Evolutionary conservation across 1,140 invertebrate genomes (phyloP), one percentile per base, ranked within the genome.

Genomic region (Drosophila malerkotliana): DNA sequence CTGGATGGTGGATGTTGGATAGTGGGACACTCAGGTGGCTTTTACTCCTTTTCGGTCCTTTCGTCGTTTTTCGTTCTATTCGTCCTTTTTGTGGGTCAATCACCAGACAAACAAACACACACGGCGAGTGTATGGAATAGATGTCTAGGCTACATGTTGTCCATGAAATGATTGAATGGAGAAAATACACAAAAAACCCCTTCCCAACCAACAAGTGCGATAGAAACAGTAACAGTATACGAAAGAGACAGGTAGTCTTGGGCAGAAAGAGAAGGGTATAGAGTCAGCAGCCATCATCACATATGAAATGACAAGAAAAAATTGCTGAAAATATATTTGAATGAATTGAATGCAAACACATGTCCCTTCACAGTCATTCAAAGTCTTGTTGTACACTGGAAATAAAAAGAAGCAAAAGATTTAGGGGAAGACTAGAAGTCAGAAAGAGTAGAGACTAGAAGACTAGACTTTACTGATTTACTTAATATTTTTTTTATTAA

Each of bases 271-370:
- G 7, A 32, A 6, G 7, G n/a, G 32, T 34, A 15, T 12, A 10
- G 24, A 60, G 32, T 41, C 41, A 28, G 8, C 71, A 73, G 28
- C 74, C 63, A 79, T 74, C 76, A 79, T 60, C 57, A 58, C 67
- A 63, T 66, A 73, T 59, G 73, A 72, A 87, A 81, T 77, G 82
- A 85, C 77, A 85, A 54, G 63, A 80, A 81, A 84, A 81, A 71
- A 77, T 85, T 77, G 68, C 61, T 73, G 62, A 74, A 85, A 85
- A 85, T 85, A 85, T 85, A 85, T 85, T 85, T 85, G 81, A 77
- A 85, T 85, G 73, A 77, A 85, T 80, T 85, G 69, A 81, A 80
- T 85, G 81, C 81, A 85, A 85, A 80, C 81, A 85, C 62, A 79
- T 66, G 71, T 49, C 62, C 37, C 61, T 32, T 59, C 53, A 48